Percentiles rank a stretch among this genome's conserved stretches.
Conservation (phyloP, 2,113 vertebrate species). For the Pitta sordida region DNA sequence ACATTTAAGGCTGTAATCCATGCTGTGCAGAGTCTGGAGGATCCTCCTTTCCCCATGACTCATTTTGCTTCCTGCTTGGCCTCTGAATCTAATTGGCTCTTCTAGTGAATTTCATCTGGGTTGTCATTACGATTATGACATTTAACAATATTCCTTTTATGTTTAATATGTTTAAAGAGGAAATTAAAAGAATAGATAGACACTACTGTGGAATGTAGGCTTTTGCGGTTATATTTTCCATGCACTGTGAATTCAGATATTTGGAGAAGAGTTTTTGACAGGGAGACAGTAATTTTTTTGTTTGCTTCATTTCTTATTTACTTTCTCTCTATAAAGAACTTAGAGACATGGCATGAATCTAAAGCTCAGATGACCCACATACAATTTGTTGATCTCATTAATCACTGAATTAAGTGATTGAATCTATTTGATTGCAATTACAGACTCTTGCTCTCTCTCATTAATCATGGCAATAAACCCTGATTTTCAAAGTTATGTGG, state of each 20-base stretch:
- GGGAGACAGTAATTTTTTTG: neutral
- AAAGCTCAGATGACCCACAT: constrained; percentile 40
- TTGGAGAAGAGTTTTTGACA: neutral
- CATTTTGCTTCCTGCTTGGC: constrained; percentile 47
- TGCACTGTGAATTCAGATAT: neutral
- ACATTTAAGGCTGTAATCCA: constrained; percentile 49
- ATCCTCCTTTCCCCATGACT: constrained; percentile 19
- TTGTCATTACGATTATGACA: constrained; percentile 61
- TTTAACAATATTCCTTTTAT: constrained; percentile 53
- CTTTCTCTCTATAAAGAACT: neutral
- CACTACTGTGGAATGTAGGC: neutral
- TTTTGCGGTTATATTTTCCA: neutral
- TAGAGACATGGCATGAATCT: neutral
- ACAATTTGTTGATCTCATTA: constrained; percentile 34
- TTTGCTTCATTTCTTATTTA: neutral
- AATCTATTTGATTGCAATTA: constrained; percentile 64
- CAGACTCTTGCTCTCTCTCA: neutral
- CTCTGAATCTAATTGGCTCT: constrained; percentile 61
- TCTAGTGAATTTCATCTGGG: constrained; percentile 46
- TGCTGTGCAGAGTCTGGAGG: neutral
- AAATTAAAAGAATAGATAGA: constrained; percentile 38
- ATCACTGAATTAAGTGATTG: constrained; percentile 40
- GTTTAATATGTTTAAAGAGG: constrained; percentile 45
- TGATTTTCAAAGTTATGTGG: constrained; percentile 23
- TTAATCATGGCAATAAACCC: constrained; percentile 37